phyloP scores from a whole-genome alignment of 2,797 vertebrate genomes.

The Pantherophis alleghaniensis region DNA sequence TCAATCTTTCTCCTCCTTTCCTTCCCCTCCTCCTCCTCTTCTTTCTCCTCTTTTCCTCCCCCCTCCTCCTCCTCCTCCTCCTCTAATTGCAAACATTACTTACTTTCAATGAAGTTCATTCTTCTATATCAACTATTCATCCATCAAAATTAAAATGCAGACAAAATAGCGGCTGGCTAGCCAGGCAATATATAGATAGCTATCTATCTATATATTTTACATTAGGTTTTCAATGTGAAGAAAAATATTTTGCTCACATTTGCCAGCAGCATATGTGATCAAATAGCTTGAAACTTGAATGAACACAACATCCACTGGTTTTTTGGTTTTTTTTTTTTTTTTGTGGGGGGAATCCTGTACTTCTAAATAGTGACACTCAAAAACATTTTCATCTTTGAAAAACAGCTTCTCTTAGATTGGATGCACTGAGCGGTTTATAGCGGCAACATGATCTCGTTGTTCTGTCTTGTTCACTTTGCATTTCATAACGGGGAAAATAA shows the following conservation, averaged over 20 bases:
- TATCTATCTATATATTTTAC: background rate
- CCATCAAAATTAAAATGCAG: slow-evolving; percentile 18
- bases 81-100: background rate
- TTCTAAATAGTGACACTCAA: slow-evolving; percentile 34
- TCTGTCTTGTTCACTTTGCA: slow-evolving; percentile 56
- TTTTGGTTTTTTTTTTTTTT: background rate
- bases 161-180: slow-evolving; percentile 9
- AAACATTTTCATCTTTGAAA: slow-evolving; percentile 36
- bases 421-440: slow-evolving; percentile 36
- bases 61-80: background rate
- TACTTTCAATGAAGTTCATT: background rate
- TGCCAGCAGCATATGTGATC: slow-evolving; percentile 18
- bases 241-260: slow-evolving; percentile 22
- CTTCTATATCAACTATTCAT: slow-evolving; percentile 7
- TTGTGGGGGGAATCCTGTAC: background rate
- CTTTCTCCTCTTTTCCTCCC: too few relatives aligned
- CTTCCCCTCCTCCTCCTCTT: too few relatives aligned
- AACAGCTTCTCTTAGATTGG: slow-evolving; percentile 34
- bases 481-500: slow-evolving; percentile 50
- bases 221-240: slow-evolving; percentile 20
- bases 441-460: slow-evolving; percentile 48
- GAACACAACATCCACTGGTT: slow-evolving; percentile 9
- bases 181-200: background rate
- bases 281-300: background rate
- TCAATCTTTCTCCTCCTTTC: too few relatives aligned